Conservation (phyloP, 2,888 invertebrate species). For the Nebria salina region DNA sequence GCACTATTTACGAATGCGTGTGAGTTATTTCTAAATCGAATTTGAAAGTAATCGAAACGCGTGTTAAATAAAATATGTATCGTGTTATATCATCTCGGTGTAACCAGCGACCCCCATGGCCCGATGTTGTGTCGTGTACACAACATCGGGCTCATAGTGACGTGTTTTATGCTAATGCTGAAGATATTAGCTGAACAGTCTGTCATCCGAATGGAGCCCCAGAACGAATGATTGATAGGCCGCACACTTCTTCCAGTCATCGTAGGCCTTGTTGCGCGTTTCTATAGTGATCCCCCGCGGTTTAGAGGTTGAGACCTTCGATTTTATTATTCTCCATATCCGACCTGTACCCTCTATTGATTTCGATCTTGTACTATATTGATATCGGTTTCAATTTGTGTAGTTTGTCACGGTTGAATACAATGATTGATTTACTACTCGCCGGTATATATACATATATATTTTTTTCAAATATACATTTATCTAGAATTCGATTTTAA, state of each 20-base stretch:
- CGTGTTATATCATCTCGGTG: neutral
- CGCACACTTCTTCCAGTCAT: slow-evolving; percentile 33
- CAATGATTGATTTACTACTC: neutral
- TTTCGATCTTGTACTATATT: neutral
- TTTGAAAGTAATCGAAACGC: slow-evolving; percentile 34
- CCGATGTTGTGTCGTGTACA: neutral
- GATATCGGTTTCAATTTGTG: neutral
- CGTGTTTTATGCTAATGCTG: slow-evolving; percentile 21
- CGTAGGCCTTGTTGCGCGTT: slow-evolving; percentile 9
- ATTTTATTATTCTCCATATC: neutral
- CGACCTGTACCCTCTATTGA: neutral
- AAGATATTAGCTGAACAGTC: slow-evolving; percentile 19
- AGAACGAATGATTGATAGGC: slow-evolving; percentile 12
- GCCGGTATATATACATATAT: no score
- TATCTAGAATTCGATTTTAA: no score
- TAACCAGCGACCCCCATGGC: slow-evolving; percentile 7
- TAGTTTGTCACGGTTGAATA: neutral
- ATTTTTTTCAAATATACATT: no score
- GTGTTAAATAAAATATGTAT: slow-evolving; percentile 44
- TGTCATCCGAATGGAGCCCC: slow-evolving; percentile 15
- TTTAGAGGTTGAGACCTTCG: slow-evolving; percentile 6
- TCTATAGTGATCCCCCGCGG: neutral
- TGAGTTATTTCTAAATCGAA: slow-evolving; percentile 15
- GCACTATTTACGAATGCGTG: slow-evolving; percentile 54
- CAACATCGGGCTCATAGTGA: slow-evolving; percentile 1